Conservation (phyloP, 2,113 vertebrate genomes). For the Elephas maximus region DNA sequence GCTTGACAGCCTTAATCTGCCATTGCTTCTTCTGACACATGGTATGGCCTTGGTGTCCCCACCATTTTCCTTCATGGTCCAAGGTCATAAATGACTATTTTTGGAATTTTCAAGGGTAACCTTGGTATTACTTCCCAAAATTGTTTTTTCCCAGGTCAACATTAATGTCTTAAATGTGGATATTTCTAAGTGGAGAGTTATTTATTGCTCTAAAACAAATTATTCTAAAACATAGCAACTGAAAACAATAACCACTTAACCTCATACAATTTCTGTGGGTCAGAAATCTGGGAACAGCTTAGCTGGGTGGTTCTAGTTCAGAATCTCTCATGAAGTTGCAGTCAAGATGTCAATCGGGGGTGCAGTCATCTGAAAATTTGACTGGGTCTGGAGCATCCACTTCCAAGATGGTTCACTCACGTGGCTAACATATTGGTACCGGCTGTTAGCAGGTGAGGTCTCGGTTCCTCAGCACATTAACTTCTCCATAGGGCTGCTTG, state of each 20-base stretch:
- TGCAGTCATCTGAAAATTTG: background rate
- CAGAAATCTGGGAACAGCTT: background rate
- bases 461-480: background rate
- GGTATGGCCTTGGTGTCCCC: background rate
- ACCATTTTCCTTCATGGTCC: background rate
- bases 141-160: background rate
- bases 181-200: background rate
- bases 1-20: background rate
- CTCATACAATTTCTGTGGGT: background rate
- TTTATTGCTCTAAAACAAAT: background rate
- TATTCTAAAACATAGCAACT: background rate
- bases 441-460: too few relatives aligned
- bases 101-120: background rate
- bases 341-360: background rate
- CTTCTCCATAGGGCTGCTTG: background rate
- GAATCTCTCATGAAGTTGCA: background rate
- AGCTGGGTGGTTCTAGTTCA: background rate
- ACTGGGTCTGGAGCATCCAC: background rate
- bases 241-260: background rate
- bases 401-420: background rate
- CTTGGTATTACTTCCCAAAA: background rate
- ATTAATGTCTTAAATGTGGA: background rate
- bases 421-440: too few relatives aligned
- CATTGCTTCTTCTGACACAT: background rate
- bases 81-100: background rate